Evolutionary conservation across 35 echinoderm and acorn worm species (phyloP), one percentile per base, ranked within the genome.

Genomic region (Heliocidaris tuberculata): DNA sequence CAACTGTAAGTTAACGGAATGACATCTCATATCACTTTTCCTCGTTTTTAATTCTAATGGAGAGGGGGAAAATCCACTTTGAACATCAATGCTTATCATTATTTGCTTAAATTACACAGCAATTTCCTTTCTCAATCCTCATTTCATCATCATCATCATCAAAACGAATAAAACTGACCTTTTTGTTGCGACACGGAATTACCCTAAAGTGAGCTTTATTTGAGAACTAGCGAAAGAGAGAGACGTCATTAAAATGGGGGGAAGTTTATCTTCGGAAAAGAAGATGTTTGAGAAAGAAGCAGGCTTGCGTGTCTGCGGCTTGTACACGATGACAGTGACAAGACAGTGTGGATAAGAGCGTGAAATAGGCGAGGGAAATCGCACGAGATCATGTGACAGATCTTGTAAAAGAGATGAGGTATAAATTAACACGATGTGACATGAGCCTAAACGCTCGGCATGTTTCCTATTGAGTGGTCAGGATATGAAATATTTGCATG

Each of bases 221-320:
- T 89, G 87, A 32, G 87, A 89, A 31, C 87, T 48, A 30, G 47
- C 87, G 31, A 89, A 89, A 89, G 87, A 48, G 87, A 48, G 31
- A 21, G 31, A 42, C 47, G 47, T 35, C 87, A 89, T 32, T 47
- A 89, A 48, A 48, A 89, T 89, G 7, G 65, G 6, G 6, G 31
- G 32, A 89, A 89, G 87, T 32, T 89, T 47, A 89, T 89, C 65
- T 19, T n/a, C 65, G 65, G 87, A 89, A 47, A 89, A 89, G 87
- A 47, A 47, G 31, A 47, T 48, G 87, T 89, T 89, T 89, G 47
- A 89, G 86, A 88, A 48, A 32, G n/a, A 48, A n/a, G 86, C 86
- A 88, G 31, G 31, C 87, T 89, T 89, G 87, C 87, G 87, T 89
- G 87, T 89, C 35, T 89, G 87, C 87, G 87, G 87, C 87, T 89